Conservation (phyloP, 2,888 invertebrate genomes). For the Uropetala carovei region DNA sequence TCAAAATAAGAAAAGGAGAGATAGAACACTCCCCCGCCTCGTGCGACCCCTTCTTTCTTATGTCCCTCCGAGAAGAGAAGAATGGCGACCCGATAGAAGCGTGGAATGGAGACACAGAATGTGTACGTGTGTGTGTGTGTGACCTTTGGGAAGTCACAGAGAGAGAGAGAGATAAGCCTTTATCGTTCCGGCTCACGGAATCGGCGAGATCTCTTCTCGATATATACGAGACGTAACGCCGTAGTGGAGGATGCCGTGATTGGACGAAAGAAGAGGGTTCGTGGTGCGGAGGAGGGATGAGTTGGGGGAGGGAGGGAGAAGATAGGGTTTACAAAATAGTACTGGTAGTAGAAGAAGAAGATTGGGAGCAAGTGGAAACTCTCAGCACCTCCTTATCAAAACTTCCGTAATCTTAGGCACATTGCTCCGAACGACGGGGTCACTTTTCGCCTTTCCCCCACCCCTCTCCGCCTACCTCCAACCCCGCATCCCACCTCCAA, state of each 20-base stretch:
- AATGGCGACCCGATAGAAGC: too few relatives aligned
- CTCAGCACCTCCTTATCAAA: slow-evolving; percentile 53
- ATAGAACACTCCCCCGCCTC: too few relatives aligned
- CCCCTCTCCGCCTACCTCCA: neutral
- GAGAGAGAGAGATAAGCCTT: neutral
- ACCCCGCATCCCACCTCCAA: too few relatives aligned
- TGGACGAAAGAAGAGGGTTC: slow-evolving; percentile 7
- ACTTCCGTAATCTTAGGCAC: slow-evolving; percentile 48
- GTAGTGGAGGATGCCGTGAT: slow-evolving; percentile 31
- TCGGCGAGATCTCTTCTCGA: neutral
- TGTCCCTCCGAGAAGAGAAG: too few relatives aligned
- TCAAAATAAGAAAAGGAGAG: too few relatives aligned
- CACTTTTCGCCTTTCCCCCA: neutral
- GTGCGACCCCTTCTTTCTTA: too few relatives aligned
- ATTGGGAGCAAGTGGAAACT: slow-evolving; percentile 34
- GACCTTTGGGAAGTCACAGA: neutral
- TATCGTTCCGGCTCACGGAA: slow-evolving; percentile 37
- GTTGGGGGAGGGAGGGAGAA: slow-evolving; percentile 8
- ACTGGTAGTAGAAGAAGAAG: neutral
- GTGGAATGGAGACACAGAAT: too few relatives aligned
- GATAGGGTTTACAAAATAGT: too few relatives aligned
- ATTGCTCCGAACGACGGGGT: neutral
- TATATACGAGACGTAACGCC: slow-evolving; percentile 33
- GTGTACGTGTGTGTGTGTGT: too few relatives aligned
- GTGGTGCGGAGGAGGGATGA: neutral